Base-by-base conservation (phyloP, 2,113 vertebrate species). In the Pygoscelis antarcticus region DNA sequence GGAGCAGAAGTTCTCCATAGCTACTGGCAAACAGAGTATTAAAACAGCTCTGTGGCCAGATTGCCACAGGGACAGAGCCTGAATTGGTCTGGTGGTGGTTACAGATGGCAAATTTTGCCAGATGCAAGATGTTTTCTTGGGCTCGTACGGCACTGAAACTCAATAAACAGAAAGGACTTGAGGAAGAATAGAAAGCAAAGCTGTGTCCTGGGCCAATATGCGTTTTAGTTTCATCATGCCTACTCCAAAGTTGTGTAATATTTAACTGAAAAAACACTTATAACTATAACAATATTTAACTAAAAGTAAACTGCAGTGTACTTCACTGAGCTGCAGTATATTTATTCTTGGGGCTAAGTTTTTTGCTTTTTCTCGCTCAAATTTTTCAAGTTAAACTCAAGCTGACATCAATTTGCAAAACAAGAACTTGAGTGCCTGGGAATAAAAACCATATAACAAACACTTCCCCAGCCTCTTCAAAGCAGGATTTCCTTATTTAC, bases 401-500 rank as follows among this genome's bases (percentile, higher is more conserved):
- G 65, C 74, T 81, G 82, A 49, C 55, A 70, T 7, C 20, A 14
- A 6, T 88, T 74, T 69, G 57, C 36, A 85, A 95, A 95, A 94
- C 78, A 75, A 89, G 15, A 66, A 49, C 36, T 76, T 20, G 21
- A 95, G 29, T 36, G 32, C 36, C 90, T 96, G 93, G 52, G 86
- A 95, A 80, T 66, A 55, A 57, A 69, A 68, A 7, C 13, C 25
- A 5, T 74, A 58, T 15, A 76, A 51, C 57, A 95, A 96, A 69
- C 62, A 82, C 47, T 78, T 87, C 78, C 55, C 40, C 19, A 40
- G 18, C 29, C 84, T 77, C 51, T 96, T 96, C 44, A n/a, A 78
- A 93, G 57, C 87, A 97, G 94, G 96, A 97, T 97, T 94, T 98
- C 96, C 97, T 96, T 96, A 95, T 97, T 96, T 94, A 83, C 42